Evolutionary conservation across 2,797 vertebrate genomes (phyloP).

Genomic region (Scomberomorus guttatus): DNA sequence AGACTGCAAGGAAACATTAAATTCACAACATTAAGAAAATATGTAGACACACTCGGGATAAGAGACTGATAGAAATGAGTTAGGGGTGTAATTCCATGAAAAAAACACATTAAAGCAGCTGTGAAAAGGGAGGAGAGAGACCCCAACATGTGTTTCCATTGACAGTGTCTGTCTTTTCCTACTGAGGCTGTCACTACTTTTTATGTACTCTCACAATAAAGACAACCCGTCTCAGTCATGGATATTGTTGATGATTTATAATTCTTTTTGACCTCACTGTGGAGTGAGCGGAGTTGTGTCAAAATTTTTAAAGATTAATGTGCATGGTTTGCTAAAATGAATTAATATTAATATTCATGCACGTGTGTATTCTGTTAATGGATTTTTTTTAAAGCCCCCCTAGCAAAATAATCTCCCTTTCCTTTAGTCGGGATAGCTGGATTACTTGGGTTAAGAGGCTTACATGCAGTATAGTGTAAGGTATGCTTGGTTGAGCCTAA

Average conservation of each 20-base stretch:
- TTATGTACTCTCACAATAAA: background rate
- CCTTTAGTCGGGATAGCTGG: background rate
- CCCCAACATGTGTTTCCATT: background rate
- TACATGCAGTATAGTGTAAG: background rate
- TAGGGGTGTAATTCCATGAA: no score
- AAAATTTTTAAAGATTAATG: constrained; percentile 1
- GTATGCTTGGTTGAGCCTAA: background rate
- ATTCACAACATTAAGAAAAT: background rate
- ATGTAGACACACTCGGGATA: background rate
- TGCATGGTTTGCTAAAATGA: background rate
- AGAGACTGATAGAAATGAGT: background rate
- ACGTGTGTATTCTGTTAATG: background rate
- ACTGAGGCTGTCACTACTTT: background rate
- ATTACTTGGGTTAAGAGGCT: constrained; percentile 26
- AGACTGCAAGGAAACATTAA: background rate
- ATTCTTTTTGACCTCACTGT: background rate
- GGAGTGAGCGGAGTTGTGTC: background rate
- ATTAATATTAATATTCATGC: background rate
- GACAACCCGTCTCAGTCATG: background rate
- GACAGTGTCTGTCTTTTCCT: background rate
- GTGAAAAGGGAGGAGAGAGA: background rate
- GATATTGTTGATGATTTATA: background rate
- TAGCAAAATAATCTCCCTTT: background rate
- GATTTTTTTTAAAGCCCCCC: background rate
- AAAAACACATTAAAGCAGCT: background rate